Evolutionary conservation across 2,888 invertebrate species (phyloP).

Genomic region (Alviniconcha strummeri): DNA sequence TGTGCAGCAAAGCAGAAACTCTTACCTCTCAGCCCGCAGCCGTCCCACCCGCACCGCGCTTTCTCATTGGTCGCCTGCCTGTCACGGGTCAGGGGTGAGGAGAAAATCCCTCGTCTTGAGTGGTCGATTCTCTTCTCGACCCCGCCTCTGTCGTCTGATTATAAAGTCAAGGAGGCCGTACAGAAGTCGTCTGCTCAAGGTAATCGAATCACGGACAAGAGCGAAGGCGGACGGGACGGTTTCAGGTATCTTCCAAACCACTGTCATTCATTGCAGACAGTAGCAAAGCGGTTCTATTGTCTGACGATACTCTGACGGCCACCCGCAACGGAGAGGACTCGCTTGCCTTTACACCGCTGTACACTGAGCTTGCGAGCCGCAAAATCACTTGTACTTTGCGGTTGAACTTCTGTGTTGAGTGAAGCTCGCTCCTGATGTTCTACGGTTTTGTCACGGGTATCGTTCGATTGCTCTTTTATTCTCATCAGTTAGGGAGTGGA

Average conservation of each 20-base stretch:
- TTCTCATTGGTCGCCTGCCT: constrained; percentile 21
- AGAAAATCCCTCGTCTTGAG: constrained; percentile 16
- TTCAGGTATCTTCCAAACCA: not conserved
- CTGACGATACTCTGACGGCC: not conserved
- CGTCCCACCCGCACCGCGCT: not conserved
- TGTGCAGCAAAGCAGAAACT: constrained; percentile 21
- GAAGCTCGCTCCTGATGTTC: too few relatives aligned
- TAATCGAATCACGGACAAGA: constrained; percentile 20
- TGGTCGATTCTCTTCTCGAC: constrained; percentile 12
- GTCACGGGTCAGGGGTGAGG: constrained; percentile 10
- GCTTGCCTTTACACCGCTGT: too few relatives aligned
- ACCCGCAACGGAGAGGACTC: too few relatives aligned
- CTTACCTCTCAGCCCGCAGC: constrained; percentile 2
- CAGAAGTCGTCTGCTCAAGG: not conserved
- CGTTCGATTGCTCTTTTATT: too few relatives aligned
- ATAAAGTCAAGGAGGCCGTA: constrained; percentile 20
- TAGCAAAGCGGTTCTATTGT: not conserved
- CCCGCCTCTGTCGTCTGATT: constrained; percentile 29
- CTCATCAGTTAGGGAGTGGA: too few relatives aligned
- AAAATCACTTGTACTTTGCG: too few relatives aligned
- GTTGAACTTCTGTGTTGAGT: too few relatives aligned
- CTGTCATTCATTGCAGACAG: not conserved
- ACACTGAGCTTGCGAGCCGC: too few relatives aligned
- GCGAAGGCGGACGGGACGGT: not conserved
- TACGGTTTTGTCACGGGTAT: too few relatives aligned